Percentiles rank a stretch among this genome's conserved stretches.
These are phyloP conservation scores for Chamaetylas fuelleborni DNA, from an alignment of 2,113 vertebrate species.

Conservation along the genomic window DNA sequence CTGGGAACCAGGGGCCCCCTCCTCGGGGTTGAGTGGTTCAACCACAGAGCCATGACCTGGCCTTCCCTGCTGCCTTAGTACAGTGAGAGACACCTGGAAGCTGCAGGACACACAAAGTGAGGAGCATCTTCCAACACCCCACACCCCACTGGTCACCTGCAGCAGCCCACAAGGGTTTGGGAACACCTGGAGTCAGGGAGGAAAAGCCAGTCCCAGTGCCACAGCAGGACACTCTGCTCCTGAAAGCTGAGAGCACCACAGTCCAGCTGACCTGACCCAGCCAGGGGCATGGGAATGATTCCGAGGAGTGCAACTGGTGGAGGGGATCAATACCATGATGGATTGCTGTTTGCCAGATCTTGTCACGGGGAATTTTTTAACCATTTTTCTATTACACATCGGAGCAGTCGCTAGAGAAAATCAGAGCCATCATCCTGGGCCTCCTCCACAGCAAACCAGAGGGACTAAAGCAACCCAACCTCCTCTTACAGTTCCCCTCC, in stretches of 20 bases:
- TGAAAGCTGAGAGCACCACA: fast-evolving
- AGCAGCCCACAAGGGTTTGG: not conserved
- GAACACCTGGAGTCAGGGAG: fast-evolving
- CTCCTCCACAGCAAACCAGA: not conserved
- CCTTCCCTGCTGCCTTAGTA: not conserved
- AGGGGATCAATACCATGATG: not conserved
- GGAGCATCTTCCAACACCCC: not conserved
- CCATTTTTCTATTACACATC: not conserved
- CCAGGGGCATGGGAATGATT: not conserved
- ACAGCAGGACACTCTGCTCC: not conserved
- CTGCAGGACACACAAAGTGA: not conserved
- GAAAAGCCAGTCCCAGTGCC: not conserved
- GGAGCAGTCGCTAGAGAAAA: not conserved
- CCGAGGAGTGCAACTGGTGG: not conserved
- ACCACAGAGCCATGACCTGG: fast-evolving
- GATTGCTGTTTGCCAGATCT: not conserved
- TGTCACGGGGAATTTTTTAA: not conserved
- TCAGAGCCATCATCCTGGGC: not conserved
- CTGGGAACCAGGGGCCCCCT: not conserved
- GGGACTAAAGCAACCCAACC: fast-evolving
- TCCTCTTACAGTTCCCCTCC: not conserved
- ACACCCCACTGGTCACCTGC: not conserved
- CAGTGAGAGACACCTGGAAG: not conserved
- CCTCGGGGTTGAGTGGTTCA: not conserved
- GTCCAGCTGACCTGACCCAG: not conserved